Conservation (phyloP, 1,140 invertebrate genomes). For the Pseudomyrmex pallidus region DNA sequence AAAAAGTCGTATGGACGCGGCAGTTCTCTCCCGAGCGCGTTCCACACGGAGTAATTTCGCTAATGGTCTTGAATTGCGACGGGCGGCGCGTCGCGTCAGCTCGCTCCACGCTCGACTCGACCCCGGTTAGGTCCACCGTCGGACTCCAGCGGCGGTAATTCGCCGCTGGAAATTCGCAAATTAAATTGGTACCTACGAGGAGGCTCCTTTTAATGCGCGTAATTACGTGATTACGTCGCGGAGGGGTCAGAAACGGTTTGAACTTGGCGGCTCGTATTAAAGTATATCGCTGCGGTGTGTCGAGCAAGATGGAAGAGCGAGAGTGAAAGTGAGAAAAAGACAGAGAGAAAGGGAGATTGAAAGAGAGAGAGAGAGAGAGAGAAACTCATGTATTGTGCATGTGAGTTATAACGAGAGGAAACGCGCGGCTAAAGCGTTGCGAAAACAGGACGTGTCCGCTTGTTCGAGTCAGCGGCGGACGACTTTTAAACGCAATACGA, state of each 20-base stretch:
- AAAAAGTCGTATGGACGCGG: slow-evolving; percentile 54
- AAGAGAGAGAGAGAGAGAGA: neutral
- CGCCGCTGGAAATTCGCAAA: slow-evolving; percentile 81
- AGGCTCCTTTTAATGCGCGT: slow-evolving; percentile 77
- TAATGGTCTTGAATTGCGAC: slow-evolving; percentile 81
- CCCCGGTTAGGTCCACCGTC: slow-evolving; percentile 40
- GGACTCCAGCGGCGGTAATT: slow-evolving; percentile 76
- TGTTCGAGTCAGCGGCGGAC: slow-evolving; percentile 14
- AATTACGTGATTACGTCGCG: slow-evolving; percentile 79
- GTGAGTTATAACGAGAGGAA: slow-evolving; percentile 59
- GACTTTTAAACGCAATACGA: slow-evolving; percentile 26
- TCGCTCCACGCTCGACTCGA: slow-evolving; percentile 35
- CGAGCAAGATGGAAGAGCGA: slow-evolving; percentile 8
- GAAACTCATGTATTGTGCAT: slow-evolving; percentile 17
- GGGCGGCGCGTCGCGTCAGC: slow-evolving; percentile 49
- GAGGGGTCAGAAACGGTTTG: slow-evolving; percentile 65
- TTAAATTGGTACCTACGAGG: slow-evolving; percentile 78
- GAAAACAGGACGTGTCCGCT: slow-evolving; percentile 38
- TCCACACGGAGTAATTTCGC: slow-evolving; percentile 79
- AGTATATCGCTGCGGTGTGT: slow-evolving; percentile 55
- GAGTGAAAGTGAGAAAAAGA: neutral
- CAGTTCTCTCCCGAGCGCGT: slow-evolving; percentile 39
- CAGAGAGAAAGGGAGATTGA: neutral
- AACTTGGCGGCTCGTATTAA: slow-evolving; percentile 60
- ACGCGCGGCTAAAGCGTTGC: slow-evolving; percentile 13